Evolutionary conservation across 2,888 invertebrate genomes (phyloP).

Genomic region (Priocnemis perturbator): DNA sequence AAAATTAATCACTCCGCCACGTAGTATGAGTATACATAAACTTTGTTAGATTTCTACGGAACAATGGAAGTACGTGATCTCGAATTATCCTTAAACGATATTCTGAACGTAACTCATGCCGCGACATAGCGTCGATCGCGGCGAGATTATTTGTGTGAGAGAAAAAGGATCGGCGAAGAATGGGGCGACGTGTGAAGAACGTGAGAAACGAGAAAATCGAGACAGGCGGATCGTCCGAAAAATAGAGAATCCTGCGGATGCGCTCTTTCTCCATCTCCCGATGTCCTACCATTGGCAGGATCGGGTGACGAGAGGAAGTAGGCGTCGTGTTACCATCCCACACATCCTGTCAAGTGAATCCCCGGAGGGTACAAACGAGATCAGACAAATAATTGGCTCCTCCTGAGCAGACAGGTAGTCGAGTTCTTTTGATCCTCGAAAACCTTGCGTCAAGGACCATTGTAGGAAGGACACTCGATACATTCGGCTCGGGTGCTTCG

Average conservation of each 20-base stretch:
- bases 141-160: too few relatives aligned
- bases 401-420: slow-evolving; percentile 68
- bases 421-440: slow-evolving; percentile 66
- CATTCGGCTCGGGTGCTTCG: slow-evolving; percentile 58
- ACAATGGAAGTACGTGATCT: too few relatives aligned
- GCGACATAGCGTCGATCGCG: too few relatives aligned
- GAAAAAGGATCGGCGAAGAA: too few relatives aligned
- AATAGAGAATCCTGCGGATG: neutral
- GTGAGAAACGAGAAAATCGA: slow-evolving; percentile 13
- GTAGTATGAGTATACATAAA: too few relatives aligned
- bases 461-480: slow-evolving; percentile 69
- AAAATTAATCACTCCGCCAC: too few relatives aligned
- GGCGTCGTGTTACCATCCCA: slow-evolving; percentile 71
- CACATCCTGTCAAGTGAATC: slow-evolving; percentile 75
- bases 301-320: slow-evolving; percentile 72
- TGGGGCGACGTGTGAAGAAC: neutral
- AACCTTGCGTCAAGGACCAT: slow-evolving; percentile 65
- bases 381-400: slow-evolving; percentile 75
- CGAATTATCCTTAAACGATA: too few relatives aligned
- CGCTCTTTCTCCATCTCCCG: slow-evolving; percentile 16
- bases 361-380: slow-evolving; percentile 63
- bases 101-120: too few relatives aligned
- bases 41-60: too few relatives aligned
- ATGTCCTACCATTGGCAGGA: slow-evolving; percentile 47
- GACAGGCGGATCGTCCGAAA: slow-evolving; percentile 1